Percentiles rank a stretch among this genome's conserved stretches.
These are phyloP conservation scores for Autographa pulchrina DNA, from an alignment of 2,888 invertebrate species.

Conservation along the genomic window DNA sequence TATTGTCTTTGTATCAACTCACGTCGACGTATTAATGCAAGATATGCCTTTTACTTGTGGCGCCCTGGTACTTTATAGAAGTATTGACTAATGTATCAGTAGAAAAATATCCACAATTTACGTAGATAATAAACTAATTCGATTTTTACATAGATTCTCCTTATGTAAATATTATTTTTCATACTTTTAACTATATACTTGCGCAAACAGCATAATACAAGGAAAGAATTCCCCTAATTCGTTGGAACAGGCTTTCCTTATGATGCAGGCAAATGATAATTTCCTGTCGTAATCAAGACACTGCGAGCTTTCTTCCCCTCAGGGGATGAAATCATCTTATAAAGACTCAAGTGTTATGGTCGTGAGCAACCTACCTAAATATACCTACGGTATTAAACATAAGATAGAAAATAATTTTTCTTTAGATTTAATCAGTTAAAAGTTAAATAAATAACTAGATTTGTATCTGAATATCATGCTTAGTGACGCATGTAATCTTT, in stretches of 20 bases:
- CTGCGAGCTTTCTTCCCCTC: constrained; percentile 18
- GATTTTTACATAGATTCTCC: no score
- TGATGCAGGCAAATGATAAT: constrained; percentile 46
- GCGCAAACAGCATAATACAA: background rate
- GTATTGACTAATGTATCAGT: background rate
- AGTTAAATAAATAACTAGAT: background rate
- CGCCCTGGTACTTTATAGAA: constrained; percentile 19
- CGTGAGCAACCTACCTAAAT: background rate
- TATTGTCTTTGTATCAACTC: background rate
- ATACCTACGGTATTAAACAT: background rate
- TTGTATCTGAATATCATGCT: no score
- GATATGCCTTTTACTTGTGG: background rate
- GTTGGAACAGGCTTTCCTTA: constrained; percentile 36
- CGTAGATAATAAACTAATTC: no score
- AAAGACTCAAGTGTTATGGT: background rate
- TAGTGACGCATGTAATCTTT: no score
- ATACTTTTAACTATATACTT: background rate
- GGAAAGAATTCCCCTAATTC: constrained; percentile 27
- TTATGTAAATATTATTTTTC: no score
- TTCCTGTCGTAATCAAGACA: constrained; percentile 41
- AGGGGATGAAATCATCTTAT: constrained; percentile 11
- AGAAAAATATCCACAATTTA: no score
- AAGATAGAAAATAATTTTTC: background rate
- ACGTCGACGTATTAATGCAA: no score
- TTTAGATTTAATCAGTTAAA: no score